Conservation (phyloP, 2,797 vertebrate genomes). For the Hozukius guyotensis region DNA sequence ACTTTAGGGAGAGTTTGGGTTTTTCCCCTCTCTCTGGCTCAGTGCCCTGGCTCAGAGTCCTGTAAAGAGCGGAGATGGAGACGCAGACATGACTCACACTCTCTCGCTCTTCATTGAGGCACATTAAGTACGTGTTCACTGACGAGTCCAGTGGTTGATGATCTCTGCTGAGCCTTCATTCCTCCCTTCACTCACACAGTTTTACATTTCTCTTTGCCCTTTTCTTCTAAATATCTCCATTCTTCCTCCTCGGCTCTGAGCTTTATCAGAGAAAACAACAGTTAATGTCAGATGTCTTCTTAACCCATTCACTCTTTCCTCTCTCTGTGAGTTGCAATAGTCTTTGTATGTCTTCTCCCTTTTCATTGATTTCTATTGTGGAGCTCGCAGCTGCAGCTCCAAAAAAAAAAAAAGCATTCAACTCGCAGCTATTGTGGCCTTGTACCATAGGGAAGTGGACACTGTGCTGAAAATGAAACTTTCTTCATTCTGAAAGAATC, state of each 20-base stretch:
- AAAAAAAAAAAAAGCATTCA: constrained; percentile 27
- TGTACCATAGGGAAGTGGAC: constrained; percentile 57
- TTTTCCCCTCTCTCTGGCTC: constrained; percentile 15
- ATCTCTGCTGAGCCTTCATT: constrained; percentile 45
- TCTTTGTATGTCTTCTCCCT: constrained; percentile 54
- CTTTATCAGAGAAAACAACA: constrained; percentile 42
- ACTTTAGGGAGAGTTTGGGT: constrained; percentile 4
- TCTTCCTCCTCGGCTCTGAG: constrained; percentile 6
- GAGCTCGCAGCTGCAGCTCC: constrained; percentile 72
- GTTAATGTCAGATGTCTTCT: constrained; percentile 52
- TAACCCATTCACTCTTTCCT: constrained; percentile 45
- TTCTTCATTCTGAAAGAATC: neutral
- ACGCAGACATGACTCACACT: constrained; percentile 36
- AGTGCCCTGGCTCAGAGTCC: constrained; percentile 42
- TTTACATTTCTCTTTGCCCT: constrained; percentile 24
- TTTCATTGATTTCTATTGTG: constrained; percentile 65
- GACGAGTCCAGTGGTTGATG: neutral
- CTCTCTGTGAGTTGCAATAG: constrained; percentile 19
- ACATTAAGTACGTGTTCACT: constrained; percentile 1
- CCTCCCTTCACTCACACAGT: constrained; percentile 4
- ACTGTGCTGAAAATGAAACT: constrained; percentile 19
- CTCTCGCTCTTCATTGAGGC: constrained; percentile 8
- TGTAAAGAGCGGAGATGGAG: constrained; percentile 46
- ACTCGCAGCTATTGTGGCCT: constrained; percentile 48
- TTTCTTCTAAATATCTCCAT: neutral